Conservation (phyloP, 1,140 invertebrate species). For the Eupristina koningsbergeri region DNA sequence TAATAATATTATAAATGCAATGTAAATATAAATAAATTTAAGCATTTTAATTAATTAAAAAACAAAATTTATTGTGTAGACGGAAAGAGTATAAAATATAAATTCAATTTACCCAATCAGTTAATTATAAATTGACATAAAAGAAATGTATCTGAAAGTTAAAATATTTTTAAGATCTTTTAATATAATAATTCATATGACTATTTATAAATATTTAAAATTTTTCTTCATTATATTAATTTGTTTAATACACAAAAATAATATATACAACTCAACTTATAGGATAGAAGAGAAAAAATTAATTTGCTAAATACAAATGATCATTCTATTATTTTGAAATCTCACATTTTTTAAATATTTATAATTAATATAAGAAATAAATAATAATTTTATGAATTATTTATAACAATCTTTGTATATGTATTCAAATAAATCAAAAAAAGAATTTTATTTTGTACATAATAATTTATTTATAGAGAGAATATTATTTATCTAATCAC, state of each 20-base stretch:
- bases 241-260: too few species aligned
- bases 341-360: not conserved
- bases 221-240: too few species aligned
- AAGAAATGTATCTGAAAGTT: not conserved
- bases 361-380: not conserved
- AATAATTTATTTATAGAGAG: too few species aligned
- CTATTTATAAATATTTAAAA: not conserved
- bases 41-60: not conserved
- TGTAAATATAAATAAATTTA: not conserved
- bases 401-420: too few species aligned
- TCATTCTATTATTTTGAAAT: not conserved
- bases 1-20: not conserved
- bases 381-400: not conserved
- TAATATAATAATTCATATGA: not conserved
- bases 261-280: too few species aligned
- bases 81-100: not conserved
- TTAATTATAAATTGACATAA: not conserved
- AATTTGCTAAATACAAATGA: not conserved
- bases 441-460: too few species aligned
- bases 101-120: not conserved
- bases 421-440: too few species aligned
- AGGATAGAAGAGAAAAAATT: not conserved
- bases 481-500: too few species aligned
- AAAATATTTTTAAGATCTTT: not conserved
- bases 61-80: not conserved